Conservation (phyloP, 2,888 invertebrate genomes). For the Clusia tigrina region DNA sequence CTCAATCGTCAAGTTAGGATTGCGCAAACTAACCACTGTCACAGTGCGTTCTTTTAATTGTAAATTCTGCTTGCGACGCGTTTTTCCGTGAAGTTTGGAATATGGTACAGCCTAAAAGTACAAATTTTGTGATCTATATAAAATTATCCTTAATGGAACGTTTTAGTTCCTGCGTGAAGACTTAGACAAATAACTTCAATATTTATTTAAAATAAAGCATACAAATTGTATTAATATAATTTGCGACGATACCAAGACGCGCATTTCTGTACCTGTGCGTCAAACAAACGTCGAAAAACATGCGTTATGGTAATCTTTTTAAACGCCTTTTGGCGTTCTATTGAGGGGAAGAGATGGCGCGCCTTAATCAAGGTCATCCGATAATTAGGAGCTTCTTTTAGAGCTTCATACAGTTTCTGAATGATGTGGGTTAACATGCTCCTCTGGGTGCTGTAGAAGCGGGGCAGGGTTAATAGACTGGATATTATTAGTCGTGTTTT, state of each 20-base stretch:
- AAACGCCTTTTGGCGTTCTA: conserved; percentile 37
- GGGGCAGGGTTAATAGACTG: conserved; percentile 70
- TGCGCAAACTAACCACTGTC: conserved; percentile 67
- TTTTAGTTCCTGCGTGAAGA: too few species aligned
- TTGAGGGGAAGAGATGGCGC: conserved; percentile 54
- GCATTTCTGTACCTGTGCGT: conserved; percentile 65
- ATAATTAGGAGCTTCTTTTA: conserved; percentile 67
- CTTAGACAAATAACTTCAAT: too few species aligned
- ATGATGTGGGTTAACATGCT: conserved; percentile 64
- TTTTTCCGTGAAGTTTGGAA: conserved; percentile 27
- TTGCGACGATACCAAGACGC: neutral
- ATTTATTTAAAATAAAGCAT: neutral
- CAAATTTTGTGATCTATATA: too few species aligned
- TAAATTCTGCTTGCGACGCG: conserved; percentile 9
- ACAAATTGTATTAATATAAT: neutral
- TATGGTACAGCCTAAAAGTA: conserved; percentile 32
- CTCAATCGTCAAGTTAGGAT: conserved; percentile 67
- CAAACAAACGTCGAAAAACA: conserved; percentile 68
- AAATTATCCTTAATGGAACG: too few species aligned
- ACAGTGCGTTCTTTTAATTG: conserved; percentile 64
- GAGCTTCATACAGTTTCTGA: conserved; percentile 49
- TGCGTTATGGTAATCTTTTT: conserved; percentile 57
- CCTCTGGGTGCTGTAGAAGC: conserved; percentile 71
- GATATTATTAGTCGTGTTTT: conserved; percentile 63
- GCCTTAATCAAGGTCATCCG: conserved; percentile 67